Conservation (phyloP, 2,888 invertebrate genomes). For the Ischnus inquisitorius region DNA sequence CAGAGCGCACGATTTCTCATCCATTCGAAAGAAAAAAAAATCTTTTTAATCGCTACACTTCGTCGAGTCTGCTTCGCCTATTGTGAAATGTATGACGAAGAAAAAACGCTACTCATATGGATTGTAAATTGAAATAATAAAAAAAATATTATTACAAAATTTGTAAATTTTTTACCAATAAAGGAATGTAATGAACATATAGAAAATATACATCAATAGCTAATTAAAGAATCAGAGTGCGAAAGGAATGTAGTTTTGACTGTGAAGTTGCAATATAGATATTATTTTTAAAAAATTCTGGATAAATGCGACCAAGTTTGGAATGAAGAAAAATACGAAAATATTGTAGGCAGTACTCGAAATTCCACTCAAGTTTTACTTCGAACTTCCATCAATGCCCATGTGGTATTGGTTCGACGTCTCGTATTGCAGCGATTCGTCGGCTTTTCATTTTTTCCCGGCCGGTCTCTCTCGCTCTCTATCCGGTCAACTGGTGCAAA, state of each 20-base stretch:
- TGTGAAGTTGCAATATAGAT: no score
- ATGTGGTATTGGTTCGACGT: neutral
- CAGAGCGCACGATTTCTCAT: neutral
- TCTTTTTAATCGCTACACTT: neutral
- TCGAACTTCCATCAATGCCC: neutral
- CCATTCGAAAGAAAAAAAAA: slow-evolving; percentile 3
- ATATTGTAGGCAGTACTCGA: neutral
- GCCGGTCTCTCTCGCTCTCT: neutral
- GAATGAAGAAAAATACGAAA: neutral
- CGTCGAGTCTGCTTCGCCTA: neutral
- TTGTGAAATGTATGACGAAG: neutral
- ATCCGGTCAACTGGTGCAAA: slow-evolving; percentile 8
- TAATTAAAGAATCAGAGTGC: no score
- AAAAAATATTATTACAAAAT: neutral
- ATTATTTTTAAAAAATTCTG: no score
- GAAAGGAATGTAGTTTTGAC: no score
- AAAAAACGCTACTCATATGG: neutral
- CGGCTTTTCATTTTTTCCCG: slow-evolving; percentile 22
- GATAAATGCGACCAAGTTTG: neutral
- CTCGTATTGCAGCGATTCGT: slow-evolving; percentile 20
- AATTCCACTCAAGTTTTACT: neutral
- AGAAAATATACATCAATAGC: no score
- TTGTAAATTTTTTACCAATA: no score
- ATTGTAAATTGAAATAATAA: neutral
- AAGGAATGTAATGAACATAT: no score